phyloP scores from a whole-genome alignment of 1,140 invertebrate genomes.

The Drosophila pachea region DNA sequence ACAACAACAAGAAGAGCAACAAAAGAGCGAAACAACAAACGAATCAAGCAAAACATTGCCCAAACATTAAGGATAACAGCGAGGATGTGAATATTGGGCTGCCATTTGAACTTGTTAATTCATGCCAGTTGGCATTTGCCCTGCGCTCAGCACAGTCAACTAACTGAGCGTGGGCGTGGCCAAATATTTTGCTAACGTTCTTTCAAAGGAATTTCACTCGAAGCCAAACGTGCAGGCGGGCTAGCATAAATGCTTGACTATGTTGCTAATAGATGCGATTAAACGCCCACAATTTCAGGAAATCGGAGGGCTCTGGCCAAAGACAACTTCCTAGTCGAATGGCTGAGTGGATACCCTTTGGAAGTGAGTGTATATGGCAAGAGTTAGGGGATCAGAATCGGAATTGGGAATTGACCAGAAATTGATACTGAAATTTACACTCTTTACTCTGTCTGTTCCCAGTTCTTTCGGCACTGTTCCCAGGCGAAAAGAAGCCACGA shows the following conservation, averaged over 20 bases:
- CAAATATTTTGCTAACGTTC: constrained; percentile 29
- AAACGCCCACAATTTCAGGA: constrained; percentile 57
- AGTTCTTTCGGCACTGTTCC: too few relatives aligned
- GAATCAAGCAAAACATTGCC: constrained; percentile 26
- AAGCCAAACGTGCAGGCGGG: constrained; percentile 23
- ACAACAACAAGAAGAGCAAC: constrained; percentile 22
- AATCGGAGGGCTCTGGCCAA: constrained; percentile 29
- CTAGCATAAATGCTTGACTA: constrained; percentile 45
- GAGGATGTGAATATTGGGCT: constrained; percentile 14
- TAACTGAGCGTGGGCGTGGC: constrained; percentile 9
- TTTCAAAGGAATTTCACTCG: constrained; percentile 36
- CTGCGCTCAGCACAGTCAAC: background rate
- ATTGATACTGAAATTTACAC: too few relatives aligned
- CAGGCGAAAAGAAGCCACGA: too few relatives aligned
- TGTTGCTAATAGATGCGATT: constrained; percentile 74
- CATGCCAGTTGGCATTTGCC: constrained; percentile 24
- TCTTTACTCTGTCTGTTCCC: too few relatives aligned
- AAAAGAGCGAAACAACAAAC: background rate
- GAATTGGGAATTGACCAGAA: too few relatives aligned
- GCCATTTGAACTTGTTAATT: constrained; percentile 51
- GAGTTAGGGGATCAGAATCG: too few relatives aligned
- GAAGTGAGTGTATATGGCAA: too few relatives aligned
- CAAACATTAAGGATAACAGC: constrained; percentile 15
- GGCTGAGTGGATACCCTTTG: too few relatives aligned
- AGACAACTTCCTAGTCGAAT: background rate